Conservation (phyloP, 2,113 vertebrate genomes). For the Hypanus sabinus region DNA sequence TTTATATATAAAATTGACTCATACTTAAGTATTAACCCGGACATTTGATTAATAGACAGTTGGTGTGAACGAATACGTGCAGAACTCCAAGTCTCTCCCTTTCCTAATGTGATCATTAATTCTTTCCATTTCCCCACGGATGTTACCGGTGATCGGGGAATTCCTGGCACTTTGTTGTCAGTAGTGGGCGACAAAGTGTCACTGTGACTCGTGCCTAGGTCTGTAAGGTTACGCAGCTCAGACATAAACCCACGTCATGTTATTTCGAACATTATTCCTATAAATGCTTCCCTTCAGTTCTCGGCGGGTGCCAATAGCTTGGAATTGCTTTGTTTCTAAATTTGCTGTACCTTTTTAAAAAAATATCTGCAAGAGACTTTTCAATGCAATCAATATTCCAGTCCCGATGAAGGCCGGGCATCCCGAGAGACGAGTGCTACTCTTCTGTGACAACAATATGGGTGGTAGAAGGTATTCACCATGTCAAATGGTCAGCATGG, state of each 20-base stretch:
- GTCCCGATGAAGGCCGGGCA: neutral
- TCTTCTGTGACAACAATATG: neutral
- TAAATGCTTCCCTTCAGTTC: neutral
- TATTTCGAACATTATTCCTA: neutral
- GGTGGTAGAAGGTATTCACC: neutral
- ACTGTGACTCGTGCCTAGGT: neutral
- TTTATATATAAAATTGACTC: neutral
- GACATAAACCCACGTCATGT: neutral
- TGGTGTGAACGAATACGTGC: neutral
- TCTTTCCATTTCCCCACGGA: neutral
- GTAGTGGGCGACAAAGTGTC: conserved; percentile 35
- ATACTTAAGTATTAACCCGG: neutral
- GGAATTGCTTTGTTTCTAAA: too few relatives aligned
- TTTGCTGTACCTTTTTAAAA: neutral
- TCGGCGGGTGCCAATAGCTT: neutral
- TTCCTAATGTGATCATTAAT: neutral
- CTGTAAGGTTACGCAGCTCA: neutral
- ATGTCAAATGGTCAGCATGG: neutral
- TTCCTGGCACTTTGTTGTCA: conserved; percentile 6
- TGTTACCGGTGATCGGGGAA: neutral
- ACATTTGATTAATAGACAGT: neutral
- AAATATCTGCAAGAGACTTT: neutral
- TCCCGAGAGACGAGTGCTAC: neutral
- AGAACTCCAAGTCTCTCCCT: neutral
- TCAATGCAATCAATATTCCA: neutral